These are phyloP conservation scores for Arbacia lixula DNA, from an alignment of 53 echinoderm and acorn worm species.

Conservation along the genomic window DNA sequence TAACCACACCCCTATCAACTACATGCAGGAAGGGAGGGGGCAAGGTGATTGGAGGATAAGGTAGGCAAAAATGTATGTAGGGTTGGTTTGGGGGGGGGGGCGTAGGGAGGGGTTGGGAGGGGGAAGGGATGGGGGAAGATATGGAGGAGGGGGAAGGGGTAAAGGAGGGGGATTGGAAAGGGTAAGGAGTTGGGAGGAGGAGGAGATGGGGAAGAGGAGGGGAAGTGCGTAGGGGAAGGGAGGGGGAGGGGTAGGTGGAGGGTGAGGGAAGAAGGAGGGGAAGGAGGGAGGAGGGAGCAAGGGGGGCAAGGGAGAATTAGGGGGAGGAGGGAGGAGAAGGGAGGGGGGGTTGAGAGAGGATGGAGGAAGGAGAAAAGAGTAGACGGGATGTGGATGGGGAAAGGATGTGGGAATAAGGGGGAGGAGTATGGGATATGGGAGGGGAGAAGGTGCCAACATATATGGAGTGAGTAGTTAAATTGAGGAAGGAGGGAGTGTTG, in stretches of 20 bases:
- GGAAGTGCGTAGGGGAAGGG: background rate
- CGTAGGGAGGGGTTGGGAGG: background rate
- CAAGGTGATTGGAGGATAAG: background rate
- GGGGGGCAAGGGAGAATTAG: background rate
- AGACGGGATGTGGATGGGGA: background rate
- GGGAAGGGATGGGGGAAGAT: background rate
- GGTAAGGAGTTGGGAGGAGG: background rate
- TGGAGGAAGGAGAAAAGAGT: background rate
- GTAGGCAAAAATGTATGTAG: too few relatives aligned
- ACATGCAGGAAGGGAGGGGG: conserved; percentile 30
- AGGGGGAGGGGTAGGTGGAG: background rate
- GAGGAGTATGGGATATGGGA: background rate
- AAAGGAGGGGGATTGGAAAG: background rate
- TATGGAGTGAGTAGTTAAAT: too few relatives aligned
- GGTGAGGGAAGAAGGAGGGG: background rate
- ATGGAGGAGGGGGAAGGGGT: conserved; percentile 1
- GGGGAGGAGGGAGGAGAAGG: background rate
- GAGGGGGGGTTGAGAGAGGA: background rate
- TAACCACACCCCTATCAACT: conserved; percentile 98
- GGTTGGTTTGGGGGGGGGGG: background rate
- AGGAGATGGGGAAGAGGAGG: background rate
- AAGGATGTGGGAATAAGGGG: background rate
- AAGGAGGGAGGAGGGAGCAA: background rate
- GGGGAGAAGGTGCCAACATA: too few relatives aligned
- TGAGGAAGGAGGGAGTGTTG: background rate